Base-by-base conservation (phyloP, 2,888 invertebrate species). In the Herminia tarsipennalis region DNA sequence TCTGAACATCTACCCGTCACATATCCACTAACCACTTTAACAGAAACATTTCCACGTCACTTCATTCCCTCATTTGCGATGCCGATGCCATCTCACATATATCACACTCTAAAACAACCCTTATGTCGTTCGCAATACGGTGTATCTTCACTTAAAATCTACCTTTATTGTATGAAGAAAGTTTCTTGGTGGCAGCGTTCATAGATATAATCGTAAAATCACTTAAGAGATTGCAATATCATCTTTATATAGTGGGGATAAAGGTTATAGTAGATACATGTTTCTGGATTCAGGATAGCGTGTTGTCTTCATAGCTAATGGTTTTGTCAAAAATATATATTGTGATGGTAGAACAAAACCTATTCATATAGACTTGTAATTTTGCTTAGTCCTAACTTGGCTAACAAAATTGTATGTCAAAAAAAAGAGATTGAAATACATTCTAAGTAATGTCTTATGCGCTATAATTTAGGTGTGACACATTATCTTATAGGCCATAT, bases 11-110 rank as follows among this genome's bases (percentile, higher is more conserved):
- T 13, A 16, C 13, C 12, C 14, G 22, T 46, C 53, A 50, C 40
- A 33, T 43, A 30, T 40, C 39, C 34, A 33, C 56, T 55, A 60
- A 37, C 25, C 55, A 38, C 44, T n/a, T n/a, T n/a, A n/a, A n/a
- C n/a, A n/a, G n/a, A n/a, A 48, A 61, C 50, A 61, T 78, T 78
- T 77, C 67, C 72, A 68, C 71, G 46, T 62, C 66, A 70, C 40
- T 66, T 71, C 70, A 71, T 70, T 72, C 70, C 37, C 58, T 68
- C 70, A 74, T 76, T 70, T 62, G 62, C 47, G 45, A 69, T 66
- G 66, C 70, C 52, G 55, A 63, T 69, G 56, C 56, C 53, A 50
- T 65, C 60, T 34, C 49, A 27, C 28, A 33, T 13, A 44, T 24
- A 20, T 28, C 32, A 39, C 40, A 47, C 10, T 16, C n/a, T 1